A percentile compares a stretch with the other conserved stretches of the same genome.
Conservation (phyloP, 2,113 vertebrate genomes). For the Oreochromis spilurus region DNA sequence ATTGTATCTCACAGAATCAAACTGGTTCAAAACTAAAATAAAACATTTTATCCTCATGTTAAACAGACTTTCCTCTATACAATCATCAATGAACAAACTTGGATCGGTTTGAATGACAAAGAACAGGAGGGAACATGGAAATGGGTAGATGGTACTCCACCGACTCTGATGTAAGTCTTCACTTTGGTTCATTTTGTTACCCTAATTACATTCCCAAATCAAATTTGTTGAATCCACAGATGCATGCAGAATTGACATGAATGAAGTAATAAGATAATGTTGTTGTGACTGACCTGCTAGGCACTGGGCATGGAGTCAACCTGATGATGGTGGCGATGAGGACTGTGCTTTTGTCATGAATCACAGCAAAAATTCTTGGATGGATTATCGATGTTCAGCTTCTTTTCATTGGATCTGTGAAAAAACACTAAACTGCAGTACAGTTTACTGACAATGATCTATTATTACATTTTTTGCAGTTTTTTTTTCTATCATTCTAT, state of each 20-base stretch:
- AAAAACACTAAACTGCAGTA: not conserved
- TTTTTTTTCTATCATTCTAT: not conserved
- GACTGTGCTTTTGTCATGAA: not conserved
- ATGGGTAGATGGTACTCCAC: conserved; percentile 40
- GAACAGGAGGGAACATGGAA: conserved; percentile 14
- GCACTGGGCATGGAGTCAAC: not conserved
- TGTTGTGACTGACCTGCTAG: not conserved
- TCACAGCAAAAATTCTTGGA: not conserved
- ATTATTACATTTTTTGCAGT: not conserved
- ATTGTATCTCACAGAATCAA: not conserved
- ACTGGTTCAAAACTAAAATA: not conserved
- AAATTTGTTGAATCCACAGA: rapidly evolving
- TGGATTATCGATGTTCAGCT: not conserved
- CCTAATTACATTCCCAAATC: not conserved
- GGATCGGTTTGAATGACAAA: not conserved
- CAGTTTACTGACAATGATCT: not conserved
- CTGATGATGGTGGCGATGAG: not conserved
- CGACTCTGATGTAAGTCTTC: not conserved
- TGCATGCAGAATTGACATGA: not conserved
- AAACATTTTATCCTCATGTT: not conserved
- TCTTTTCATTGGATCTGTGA: not conserved
- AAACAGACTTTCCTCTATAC: not conserved
- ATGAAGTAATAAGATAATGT: not conserved
- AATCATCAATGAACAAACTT: not conserved
- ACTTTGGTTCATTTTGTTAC: not conserved